These are phyloP conservation scores for Nephrotoma appendiculata DNA, from an alignment of 2,888 invertebrate genomes.

Conservation along the genomic window DNA sequence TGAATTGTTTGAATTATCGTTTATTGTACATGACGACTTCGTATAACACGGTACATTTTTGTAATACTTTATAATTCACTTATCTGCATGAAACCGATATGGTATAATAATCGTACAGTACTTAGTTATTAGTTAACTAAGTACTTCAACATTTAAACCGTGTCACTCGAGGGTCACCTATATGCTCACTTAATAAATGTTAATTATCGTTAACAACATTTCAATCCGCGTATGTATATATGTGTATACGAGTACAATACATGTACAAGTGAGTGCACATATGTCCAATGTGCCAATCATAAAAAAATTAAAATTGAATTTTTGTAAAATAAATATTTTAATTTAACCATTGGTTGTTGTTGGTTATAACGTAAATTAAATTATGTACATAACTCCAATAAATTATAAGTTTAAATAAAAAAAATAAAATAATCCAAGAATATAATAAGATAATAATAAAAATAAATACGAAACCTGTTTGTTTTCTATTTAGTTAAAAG, in stretches of 20 bases:
- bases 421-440: not conserved
- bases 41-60: not conserved
- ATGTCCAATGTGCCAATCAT: not conserved
- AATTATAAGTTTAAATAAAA: not conserved
- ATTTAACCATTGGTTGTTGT: not conserved
- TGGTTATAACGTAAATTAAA: not conserved
- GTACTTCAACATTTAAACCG: not conserved
- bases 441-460: not conserved
- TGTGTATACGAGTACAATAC: not conserved
- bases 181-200: not conserved
- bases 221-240: not conserved
- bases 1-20: not conserved
- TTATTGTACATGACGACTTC: not conserved
- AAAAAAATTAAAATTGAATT: not conserved
- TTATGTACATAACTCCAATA: not conserved
- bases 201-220: not conserved
- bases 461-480: not conserved
- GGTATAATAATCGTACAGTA: no score
- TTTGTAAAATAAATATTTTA: not conserved
- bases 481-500: not conserved
- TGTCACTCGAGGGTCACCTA: not conserved
- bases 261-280: no score
- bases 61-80: no score
- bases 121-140: no score
- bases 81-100: no score